A percentile compares a stretch with the other conserved stretches of the same genome.
phyloP scores from a whole-genome alignment of 2,888 invertebrate genomes.

The Brenthis hecate region DNA sequence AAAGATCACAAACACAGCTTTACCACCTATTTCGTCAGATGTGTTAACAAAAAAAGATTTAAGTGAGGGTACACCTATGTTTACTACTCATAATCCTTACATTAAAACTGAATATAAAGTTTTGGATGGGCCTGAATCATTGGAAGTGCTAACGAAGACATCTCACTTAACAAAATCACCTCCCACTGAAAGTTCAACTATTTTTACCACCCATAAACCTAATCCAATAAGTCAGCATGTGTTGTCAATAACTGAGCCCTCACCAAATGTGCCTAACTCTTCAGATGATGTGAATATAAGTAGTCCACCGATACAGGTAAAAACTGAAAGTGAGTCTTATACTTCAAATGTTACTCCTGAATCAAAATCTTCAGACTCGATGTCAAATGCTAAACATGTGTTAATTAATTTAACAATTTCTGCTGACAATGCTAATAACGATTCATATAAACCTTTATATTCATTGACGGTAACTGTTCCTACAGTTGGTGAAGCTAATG shows the following conservation, averaged over 20 bases:
- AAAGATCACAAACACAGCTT: slow-evolving; percentile 41
- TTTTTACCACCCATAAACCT: slow-evolving; percentile 52
- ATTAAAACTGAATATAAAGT: slow-evolving; percentile 55
- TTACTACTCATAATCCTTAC: slow-evolving; percentile 52
- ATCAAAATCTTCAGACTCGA: slow-evolving; percentile 59
- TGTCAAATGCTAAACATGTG: slow-evolving; percentile 83
- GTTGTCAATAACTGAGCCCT: slow-evolving; percentile 50
- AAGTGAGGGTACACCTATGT: slow-evolving; percentile 45
- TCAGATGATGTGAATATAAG: slow-evolving; percentile 49
- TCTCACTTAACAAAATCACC: slow-evolving; percentile 47
- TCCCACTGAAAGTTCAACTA: slow-evolving; percentile 43
- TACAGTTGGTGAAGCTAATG: slow-evolving; percentile 79
- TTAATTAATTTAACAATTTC: slow-evolving; percentile 92
- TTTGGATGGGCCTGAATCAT: slow-evolving; percentile 34
- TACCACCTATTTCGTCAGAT: slow-evolving; percentile 42
- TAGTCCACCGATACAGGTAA: slow-evolving; percentile 44
- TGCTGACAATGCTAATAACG: slow-evolving; percentile 81
- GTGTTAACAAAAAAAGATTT: slow-evolving; percentile 46
- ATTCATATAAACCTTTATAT: slow-evolving; percentile 85
- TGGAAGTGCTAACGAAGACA: slow-evolving; percentile 39
- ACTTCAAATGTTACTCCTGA: slow-evolving; percentile 57
- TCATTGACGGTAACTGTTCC: slow-evolving; percentile 91
- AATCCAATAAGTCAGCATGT: slow-evolving; percentile 58
- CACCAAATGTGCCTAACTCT: slow-evolving; percentile 58
- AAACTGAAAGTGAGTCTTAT: slow-evolving; percentile 44